Evolutionary conservation across 2,888 invertebrate species (phyloP).

Genomic region (Orchesellides sinensis): DNA sequence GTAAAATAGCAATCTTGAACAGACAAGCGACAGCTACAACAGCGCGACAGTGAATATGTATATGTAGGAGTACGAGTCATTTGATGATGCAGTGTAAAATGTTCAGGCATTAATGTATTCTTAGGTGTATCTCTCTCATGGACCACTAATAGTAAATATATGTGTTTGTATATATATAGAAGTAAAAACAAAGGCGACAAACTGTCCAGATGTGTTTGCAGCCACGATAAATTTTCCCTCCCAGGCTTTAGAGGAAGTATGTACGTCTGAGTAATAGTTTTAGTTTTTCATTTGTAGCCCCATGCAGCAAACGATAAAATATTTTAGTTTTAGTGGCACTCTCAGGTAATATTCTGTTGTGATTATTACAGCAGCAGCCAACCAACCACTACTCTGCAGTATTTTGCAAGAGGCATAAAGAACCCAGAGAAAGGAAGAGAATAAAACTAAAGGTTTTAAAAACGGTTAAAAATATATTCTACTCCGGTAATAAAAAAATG

Average conservation of each 20-base stretch:
- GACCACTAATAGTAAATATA: no score
- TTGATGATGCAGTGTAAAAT: slow-evolving; percentile 42
- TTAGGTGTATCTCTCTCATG: no score
- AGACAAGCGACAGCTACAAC: slow-evolving; percentile 41
- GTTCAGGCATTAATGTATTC: background rate
- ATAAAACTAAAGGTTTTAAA: slow-evolving; percentile 16
- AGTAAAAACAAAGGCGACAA: slow-evolving; percentile 21
- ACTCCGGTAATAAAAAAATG: background rate
- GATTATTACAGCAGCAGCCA: no score
- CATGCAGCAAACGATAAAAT: no score
- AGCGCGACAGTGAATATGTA: no score
- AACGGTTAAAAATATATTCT: background rate
- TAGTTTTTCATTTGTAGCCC: slow-evolving; percentile 11
- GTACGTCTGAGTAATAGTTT: background rate
- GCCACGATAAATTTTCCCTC: slow-evolving; percentile 40
- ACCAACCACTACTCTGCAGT: background rate
- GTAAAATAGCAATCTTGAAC: slow-evolving; percentile 36
- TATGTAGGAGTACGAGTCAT: slow-evolving; percentile 20
- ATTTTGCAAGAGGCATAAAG: background rate
- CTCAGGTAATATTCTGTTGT: slow-evolving; percentile 4
- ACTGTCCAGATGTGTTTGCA: slow-evolving; percentile 32
- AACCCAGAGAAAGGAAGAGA: background rate
- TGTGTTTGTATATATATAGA: no score
- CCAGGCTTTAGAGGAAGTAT: background rate
- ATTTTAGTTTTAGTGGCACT: no score